A percentile compares a stretch with the other conserved stretches of the same genome.
Conservation (phyloP, 1,140 invertebrate species). For the Oreohelix idahoensis region DNA sequence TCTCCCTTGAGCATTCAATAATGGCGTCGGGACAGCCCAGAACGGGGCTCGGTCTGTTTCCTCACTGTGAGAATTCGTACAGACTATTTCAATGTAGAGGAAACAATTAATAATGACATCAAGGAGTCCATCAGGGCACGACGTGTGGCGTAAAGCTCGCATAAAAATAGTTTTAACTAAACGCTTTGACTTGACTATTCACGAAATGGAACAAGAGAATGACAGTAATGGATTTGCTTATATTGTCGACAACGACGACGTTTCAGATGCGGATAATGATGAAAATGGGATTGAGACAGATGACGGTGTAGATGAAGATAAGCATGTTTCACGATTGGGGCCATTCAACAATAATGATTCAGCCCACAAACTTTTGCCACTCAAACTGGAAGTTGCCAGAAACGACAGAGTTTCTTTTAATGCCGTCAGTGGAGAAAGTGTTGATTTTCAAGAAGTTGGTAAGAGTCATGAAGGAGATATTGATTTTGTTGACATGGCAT, state of each 20-base stretch:
- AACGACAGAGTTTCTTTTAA: no score
- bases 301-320: neutral
- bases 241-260: neutral
- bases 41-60: no score
- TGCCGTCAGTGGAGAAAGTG: no score
- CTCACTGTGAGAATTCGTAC: neutral
- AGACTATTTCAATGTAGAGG: neutral
- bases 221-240: neutral
- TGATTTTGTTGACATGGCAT: slow-evolving; percentile 31
- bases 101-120: neutral
- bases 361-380: neutral
- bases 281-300: neutral
- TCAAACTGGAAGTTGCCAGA: no score
- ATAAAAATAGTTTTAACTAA: slow-evolving; percentile 1
- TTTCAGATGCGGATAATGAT: neutral
- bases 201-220: neutral
- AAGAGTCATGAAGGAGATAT: neutral
- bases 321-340: neutral
- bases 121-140: neutral
- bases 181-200: neutral
- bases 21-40: no score
- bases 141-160: neutral
- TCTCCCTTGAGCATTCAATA: no score
- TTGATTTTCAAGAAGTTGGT: neutral
- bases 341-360: neutral